Percentiles rank a stretch among this genome's conserved stretches.
Evolutionary conservation across 2,113 vertebrate species (phyloP).

Genomic region (Myrmecobius fasciatus): DNA sequence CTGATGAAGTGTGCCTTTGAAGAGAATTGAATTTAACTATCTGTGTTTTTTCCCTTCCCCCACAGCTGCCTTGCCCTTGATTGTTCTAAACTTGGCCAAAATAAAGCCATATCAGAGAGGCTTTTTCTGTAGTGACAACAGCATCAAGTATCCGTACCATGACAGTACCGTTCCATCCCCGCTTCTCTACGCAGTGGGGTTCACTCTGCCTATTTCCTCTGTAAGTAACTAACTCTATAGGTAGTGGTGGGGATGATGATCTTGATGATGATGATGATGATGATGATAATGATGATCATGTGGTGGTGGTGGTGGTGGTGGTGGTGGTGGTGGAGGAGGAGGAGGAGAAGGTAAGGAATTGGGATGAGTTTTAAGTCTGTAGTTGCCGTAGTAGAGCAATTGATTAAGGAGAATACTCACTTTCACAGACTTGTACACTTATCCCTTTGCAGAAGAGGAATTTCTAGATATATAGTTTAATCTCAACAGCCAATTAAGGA

Average conservation of each 20-base stretch:
- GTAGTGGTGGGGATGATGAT: slow-evolving; percentile 74
- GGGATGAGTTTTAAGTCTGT: slow-evolving; percentile 43
- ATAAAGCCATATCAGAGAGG: slow-evolving; percentile 97
- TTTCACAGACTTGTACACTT: background rate
- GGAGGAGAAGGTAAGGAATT: slow-evolving; percentile 29
- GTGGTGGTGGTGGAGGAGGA: slow-evolving; percentile 46
- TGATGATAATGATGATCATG: background rate
- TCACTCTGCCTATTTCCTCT: slow-evolving; percentile 94
- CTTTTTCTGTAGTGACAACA: slow-evolving; percentile 99
- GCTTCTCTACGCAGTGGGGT: slow-evolving; percentile 94
- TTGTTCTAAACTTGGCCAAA: slow-evolving; percentile 98
- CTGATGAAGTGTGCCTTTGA: slow-evolving; percentile 59
- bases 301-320: slow-evolving; percentile 34
- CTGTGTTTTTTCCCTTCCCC: slow-evolving; percentile 87
- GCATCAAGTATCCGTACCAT: slow-evolving; percentile 98
- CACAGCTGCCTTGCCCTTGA: slow-evolving; percentile 96
- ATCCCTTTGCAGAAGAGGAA: background rate
- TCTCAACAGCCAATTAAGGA: background rate
- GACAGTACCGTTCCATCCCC: slow-evolving; percentile 93
- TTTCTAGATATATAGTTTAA: background rate
- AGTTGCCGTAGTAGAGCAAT: background rate
- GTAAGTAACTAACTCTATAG: slow-evolving; percentile 92
- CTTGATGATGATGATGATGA: no score
- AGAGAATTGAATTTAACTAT: slow-evolving; percentile 83
- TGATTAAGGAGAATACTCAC: slow-evolving; percentile 5